These are phyloP conservation scores for Rhyacichthys aspro DNA, from an alignment of 2,797 vertebrate genomes.

Conservation along the genomic window DNA sequence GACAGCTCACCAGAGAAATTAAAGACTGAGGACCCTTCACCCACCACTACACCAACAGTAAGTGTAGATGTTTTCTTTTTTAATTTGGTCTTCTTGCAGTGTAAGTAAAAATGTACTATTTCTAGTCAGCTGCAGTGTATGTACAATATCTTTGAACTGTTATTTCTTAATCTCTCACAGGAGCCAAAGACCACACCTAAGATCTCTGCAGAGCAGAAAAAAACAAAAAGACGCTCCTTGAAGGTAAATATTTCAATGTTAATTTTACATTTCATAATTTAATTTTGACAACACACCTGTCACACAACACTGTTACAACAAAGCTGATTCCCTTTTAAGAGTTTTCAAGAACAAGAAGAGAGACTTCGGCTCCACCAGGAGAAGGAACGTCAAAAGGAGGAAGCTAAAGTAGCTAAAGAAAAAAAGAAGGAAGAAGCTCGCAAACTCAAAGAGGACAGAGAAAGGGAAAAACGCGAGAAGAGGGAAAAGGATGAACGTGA, in stretches of 20 bases:
- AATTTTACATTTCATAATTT: neutral
- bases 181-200: constrained; percentile 65
- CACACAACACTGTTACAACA: neutral
- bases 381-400: constrained; percentile 86
- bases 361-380: constrained; percentile 81
- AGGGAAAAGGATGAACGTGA: constrained; percentile 90
- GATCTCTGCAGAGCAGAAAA: constrained; percentile 65
- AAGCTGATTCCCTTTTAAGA: constrained; percentile 40
- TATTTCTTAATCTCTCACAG: constrained; percentile 37
- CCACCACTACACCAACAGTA: constrained; percentile 67
- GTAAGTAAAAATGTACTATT: too few species aligned
- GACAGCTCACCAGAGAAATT: constrained; percentile 86
- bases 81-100: too few species aligned
- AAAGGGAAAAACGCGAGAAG: constrained; percentile 87
- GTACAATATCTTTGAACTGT: too few species aligned
- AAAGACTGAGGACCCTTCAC: constrained; percentile 49
- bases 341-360: constrained; percentile 76
- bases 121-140: too few species aligned
- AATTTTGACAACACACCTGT: neutral
- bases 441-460: constrained; percentile 86
- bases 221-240: constrained; percentile 72
- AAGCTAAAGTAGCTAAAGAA: constrained; percentile 86
- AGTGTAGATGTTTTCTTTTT: constrained; percentile 35
- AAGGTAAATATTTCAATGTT: constrained; percentile 65
- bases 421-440: constrained; percentile 89